Percentiles rank a stretch among this genome's conserved stretches.
These are phyloP conservation scores for Schlechtendalia chinensis DNA, from an alignment of 1,140 invertebrate species.

Conservation along the genomic window DNA sequence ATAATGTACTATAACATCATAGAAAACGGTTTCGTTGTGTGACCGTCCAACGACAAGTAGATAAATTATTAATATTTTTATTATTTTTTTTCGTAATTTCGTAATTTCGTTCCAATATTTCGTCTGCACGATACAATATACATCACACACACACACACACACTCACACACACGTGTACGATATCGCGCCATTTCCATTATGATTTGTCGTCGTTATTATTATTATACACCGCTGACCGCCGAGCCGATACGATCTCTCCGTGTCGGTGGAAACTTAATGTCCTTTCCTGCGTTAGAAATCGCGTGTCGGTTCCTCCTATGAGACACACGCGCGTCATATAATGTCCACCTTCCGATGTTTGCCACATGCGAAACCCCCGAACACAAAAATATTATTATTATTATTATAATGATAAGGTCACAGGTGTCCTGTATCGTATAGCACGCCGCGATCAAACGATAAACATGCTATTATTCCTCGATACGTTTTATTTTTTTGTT, in stretches of 20 bases:
- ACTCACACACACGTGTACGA: neutral
- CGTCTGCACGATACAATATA: constrained; percentile 11
- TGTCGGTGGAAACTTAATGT: constrained; percentile 47
- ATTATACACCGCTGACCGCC: constrained; percentile 14
- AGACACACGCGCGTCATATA: constrained; percentile 3
- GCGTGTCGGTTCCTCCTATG: constrained; percentile 47
- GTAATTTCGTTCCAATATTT: neutral
- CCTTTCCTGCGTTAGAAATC: constrained; percentile 45
- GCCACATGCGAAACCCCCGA: constrained; percentile 20
- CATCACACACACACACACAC: neutral
- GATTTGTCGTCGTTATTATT: constrained; percentile 37
- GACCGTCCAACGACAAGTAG: neutral
- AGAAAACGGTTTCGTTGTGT: no score
- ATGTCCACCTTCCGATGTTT: constrained; percentile 46
- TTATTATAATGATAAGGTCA: constrained; percentile 43
- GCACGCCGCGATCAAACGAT: constrained; percentile 19
- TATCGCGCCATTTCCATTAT: constrained; percentile 29
- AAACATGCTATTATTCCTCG: constrained; percentile 34
- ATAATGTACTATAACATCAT: no score
- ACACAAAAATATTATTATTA: neutral
- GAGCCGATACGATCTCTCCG: constrained; percentile 30
- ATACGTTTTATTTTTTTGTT: constrained; percentile 5
- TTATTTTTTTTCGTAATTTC: neutral
- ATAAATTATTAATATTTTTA: constrained; percentile 7
- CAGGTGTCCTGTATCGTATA: constrained; percentile 25